These are phyloP conservation scores for Ectropis crepuscularia DNA, from an alignment of 2,888 invertebrate species.

Conservation along the genomic window DNA sequence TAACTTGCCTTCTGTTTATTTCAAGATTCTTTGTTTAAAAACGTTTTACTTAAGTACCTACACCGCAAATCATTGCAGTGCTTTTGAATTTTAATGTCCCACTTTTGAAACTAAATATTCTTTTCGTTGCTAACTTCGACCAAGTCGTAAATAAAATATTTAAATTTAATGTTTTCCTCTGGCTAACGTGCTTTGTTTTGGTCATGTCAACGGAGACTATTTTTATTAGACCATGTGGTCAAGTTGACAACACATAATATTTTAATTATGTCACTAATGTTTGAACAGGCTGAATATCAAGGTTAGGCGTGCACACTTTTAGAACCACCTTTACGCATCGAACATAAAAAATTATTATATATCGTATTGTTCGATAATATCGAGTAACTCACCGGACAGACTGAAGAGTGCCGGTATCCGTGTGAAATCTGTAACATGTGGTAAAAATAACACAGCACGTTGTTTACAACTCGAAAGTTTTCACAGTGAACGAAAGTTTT, in stretches of 20 bases:
- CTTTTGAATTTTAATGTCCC: not conserved
- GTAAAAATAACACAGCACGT: conserved; percentile 52
- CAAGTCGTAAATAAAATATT: too few species aligned
- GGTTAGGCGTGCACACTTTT: conserved; percentile 20
- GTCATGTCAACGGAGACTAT: not conserved
- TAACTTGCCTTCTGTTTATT: conserved; percentile 7
- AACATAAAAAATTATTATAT: conserved; percentile 12
- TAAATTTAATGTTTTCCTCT: not conserved
- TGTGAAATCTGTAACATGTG: conserved; percentile 5
- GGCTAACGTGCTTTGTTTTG: conserved; percentile 3
- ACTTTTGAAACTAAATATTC: not conserved
- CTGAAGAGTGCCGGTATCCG: conserved; percentile 7
- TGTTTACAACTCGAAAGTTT: conserved; percentile 35
- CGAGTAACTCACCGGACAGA: conserved; percentile 18
- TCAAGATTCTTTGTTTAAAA: conserved; percentile 13
- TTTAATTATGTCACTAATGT: conserved; percentile 25
- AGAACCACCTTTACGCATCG: conserved; percentile 23
- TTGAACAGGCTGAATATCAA: conserved; percentile 29
- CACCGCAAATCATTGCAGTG: not conserved
- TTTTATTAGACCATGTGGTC: conserved; percentile 3
- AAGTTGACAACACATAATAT: conserved; percentile 13
- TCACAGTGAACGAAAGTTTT: conserved; percentile 46
- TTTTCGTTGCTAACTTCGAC: too few species aligned
- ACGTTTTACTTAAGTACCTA: not conserved
- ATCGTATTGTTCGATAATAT: conserved; percentile 5